These are phyloP conservation scores for Crematogaster levior DNA, from an alignment of 2,888 invertebrate species.

Conservation along the genomic window DNA sequence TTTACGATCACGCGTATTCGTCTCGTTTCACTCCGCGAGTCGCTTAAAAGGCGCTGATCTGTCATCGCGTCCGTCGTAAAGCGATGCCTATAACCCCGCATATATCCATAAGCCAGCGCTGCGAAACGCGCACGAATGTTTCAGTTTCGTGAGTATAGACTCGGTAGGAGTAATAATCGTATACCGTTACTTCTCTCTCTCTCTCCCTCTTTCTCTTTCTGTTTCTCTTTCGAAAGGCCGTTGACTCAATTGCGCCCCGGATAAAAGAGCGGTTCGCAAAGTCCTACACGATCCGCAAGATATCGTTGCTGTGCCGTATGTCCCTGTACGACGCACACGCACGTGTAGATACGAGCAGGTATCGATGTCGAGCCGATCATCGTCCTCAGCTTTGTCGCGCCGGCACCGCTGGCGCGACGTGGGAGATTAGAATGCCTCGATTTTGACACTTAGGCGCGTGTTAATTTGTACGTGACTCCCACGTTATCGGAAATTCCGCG, in stretches of 20 bases:
- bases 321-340: conserved; percentile 9
- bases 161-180: conserved; percentile 76
- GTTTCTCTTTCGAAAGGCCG: conserved; percentile 73
- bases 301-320: conserved; percentile 50
- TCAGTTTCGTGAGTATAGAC: conserved; percentile 75
- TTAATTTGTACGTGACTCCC: background rate
- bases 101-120: conserved; percentile 49
- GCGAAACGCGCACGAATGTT: conserved; percentile 70
- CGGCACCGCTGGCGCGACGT: background rate
- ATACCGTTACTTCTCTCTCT: conserved; percentile 71
- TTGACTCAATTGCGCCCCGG: conserved; percentile 77
- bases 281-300: conserved; percentile 64
- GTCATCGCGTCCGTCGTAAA: conserved; percentile 65
- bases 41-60: conserved; percentile 63
- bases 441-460: background rate
- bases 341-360: conserved; percentile 2
- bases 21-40: conserved; percentile 57
- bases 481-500: background rate
- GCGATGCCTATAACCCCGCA: conserved; percentile 50
- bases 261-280: conserved; percentile 75
- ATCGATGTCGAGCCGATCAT: conserved; percentile 34
- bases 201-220: conserved; percentile 17
- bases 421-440: conserved; percentile 7
- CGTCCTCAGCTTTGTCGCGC: background rate
- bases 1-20: conserved; percentile 13